A percentile compares a stretch with the other conserved stretches of the same genome.
Conservation (phyloP, 2,797 vertebrate genomes). For the Sciurus carolinensis region DNA sequence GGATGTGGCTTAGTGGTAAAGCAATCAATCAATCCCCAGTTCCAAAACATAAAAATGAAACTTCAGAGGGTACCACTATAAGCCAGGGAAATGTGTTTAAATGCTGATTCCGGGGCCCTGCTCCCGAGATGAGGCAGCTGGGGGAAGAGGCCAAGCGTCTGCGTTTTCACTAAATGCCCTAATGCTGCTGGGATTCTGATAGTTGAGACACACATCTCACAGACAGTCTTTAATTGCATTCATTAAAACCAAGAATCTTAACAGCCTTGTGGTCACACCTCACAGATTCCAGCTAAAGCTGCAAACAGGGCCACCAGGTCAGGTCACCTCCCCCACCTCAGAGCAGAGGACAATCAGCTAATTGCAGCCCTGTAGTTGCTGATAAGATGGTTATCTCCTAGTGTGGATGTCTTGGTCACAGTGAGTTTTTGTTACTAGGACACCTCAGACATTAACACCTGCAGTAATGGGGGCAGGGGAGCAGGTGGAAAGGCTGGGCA, state of each 20-base stretch:
- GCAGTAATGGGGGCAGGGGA: not conserved
- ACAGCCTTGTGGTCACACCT: not conserved
- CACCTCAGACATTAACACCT: constrained; percentile 29
- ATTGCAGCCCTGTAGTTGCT: not conserved
- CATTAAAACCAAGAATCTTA: not conserved
- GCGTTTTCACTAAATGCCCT: not conserved
- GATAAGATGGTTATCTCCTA: constrained; percentile 62
- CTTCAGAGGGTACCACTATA: not conserved
- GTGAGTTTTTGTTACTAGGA: constrained; percentile 23
- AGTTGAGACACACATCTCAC: not conserved
- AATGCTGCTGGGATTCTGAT: not conserved
- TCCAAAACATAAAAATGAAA: not conserved
- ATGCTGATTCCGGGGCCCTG: not conserved
- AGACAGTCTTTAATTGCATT: not conserved
- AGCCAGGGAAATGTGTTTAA: not conserved
- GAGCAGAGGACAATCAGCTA: constrained; percentile 53
- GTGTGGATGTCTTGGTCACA: not conserved
- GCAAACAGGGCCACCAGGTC: constrained; percentile 26
- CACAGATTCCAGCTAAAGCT: constrained; percentile 3
- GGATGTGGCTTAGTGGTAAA: no score
- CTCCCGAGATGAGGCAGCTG: not conserved
- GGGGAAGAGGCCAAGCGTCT: not conserved
- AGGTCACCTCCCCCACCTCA: constrained; percentile 13
- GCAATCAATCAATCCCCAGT: no score
- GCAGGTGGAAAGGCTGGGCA: not conserved